Evolutionary conservation across 2,888 invertebrate species (phyloP).

Genomic region (Saturnia japonica): DNA sequence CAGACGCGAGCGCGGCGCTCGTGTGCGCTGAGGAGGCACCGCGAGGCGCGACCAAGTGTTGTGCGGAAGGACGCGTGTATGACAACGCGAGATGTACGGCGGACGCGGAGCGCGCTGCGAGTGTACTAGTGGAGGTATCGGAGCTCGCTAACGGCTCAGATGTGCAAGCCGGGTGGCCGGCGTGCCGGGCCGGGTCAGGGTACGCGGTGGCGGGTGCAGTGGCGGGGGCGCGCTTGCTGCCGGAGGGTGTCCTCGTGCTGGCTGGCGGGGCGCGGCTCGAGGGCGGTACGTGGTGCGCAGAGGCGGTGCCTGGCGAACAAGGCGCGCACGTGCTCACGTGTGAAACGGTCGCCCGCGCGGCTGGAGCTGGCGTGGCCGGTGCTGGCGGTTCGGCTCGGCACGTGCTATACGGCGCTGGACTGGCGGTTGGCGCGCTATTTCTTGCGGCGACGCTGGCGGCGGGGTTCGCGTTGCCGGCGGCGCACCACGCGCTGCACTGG

Average conservation of each 20-base stretch:
- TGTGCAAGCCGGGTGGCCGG: constrained; percentile 79
- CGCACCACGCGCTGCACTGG: constrained; percentile 94
- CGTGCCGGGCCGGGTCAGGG: constrained; percentile 71
- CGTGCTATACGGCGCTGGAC: constrained; percentile 88
- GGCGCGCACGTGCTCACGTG: constrained; percentile 78
- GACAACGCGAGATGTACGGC: constrained; percentile 77
- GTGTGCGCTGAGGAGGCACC: constrained; percentile 79
- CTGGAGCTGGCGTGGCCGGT: constrained; percentile 78
- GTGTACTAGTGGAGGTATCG: constrained; percentile 59
- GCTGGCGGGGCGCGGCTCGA: constrained; percentile 74
- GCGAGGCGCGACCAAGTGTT: constrained; percentile 84
- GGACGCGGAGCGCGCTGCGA: constrained; percentile 46
- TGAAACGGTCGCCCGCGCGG: constrained; percentile 72
- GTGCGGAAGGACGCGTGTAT: constrained; percentile 84
- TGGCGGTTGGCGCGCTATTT: constrained; percentile 91
- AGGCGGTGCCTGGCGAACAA: constrained; percentile 72
- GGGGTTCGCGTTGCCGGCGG: constrained; percentile 89
- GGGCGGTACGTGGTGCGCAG: constrained; percentile 76
- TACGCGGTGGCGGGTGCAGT: constrained; percentile 74
- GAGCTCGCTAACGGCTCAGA: constrained; percentile 57
- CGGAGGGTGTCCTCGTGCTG: constrained; percentile 79
- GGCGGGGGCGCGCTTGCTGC: constrained; percentile 65
- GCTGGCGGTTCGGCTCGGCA: constrained; percentile 82
- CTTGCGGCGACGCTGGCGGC: constrained; percentile 90
- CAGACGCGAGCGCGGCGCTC: constrained; percentile 84